Conservation (phyloP, 1,140 invertebrate genomes). For the Frieseomelitta varia region DNA sequence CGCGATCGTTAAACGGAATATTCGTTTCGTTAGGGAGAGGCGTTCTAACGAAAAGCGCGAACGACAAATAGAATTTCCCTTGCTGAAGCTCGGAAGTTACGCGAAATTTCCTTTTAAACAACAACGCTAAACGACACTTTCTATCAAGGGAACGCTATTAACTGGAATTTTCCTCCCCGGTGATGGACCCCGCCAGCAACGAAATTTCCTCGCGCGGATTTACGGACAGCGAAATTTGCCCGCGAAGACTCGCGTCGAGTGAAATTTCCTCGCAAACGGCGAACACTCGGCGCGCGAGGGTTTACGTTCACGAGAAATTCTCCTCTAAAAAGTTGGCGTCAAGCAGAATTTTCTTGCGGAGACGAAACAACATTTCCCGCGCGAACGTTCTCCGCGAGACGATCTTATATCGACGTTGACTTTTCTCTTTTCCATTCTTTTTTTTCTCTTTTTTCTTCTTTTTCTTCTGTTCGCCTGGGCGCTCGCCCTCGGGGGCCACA, state of each 20-base stretch:
- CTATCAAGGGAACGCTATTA: neutral
- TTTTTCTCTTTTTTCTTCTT: neutral
- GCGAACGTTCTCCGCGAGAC: slow-evolving; percentile 12
- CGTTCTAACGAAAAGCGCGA: neutral
- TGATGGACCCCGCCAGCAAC: neutral
- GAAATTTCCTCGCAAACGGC: slow-evolving; percentile 8
- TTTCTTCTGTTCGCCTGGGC: neutral
- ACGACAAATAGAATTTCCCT: neutral
- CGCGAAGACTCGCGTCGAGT: slow-evolving; percentile 5
- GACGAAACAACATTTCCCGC: neutral
- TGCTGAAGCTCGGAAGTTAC: neutral
- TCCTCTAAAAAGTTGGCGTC: neutral
- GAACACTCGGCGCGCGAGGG: neutral
- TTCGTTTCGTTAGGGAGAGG: neutral
- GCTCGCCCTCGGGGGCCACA: neutral
- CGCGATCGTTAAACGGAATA: neutral
- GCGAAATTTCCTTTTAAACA: neutral
- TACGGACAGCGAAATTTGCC: neutral
- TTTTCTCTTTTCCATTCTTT: neutral
- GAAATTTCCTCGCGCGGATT: neutral
- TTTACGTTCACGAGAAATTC: neutral
- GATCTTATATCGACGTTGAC: neutral
- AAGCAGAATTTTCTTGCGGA: slow-evolving; percentile 7
- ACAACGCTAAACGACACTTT: neutral
- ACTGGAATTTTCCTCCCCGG: slow-evolving; percentile 5